Evolutionary conservation across 2,113 vertebrate species (phyloP).

Genomic region (Pholis gunnellus): DNA sequence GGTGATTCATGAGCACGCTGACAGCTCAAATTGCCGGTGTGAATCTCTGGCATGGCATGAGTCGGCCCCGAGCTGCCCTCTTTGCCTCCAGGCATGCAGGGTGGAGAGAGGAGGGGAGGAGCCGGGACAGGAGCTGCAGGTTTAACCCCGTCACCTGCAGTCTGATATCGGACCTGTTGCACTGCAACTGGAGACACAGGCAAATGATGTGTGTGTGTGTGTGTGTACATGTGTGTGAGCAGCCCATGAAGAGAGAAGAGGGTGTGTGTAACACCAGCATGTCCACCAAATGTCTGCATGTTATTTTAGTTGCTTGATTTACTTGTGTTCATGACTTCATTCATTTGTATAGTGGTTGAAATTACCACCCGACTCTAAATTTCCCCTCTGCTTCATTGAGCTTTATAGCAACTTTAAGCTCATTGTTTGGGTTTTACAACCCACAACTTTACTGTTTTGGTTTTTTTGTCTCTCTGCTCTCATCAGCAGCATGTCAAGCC

Average conservation of each 20-base stretch:
- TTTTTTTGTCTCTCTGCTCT: conserved; percentile 7
- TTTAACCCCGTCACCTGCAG: conserved; percentile 71
- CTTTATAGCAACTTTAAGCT: neutral
- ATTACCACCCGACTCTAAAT: neutral
- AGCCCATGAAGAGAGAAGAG: neutral
- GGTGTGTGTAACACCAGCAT: neutral
- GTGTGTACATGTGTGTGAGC: neutral
- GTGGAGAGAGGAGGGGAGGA: conserved; percentile 56
- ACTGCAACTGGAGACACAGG: conserved; percentile 24
- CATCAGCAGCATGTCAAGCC: neutral
- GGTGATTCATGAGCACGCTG: conserved; percentile 84
- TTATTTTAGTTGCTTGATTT: neutral
- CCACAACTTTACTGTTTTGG: neutral
- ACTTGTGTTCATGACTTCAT: neutral
- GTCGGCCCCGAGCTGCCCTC: conserved; percentile 62
- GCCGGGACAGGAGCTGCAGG: conserved; percentile 46
- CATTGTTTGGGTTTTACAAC: neutral
- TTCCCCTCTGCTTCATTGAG: neutral
- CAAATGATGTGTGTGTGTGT: neutral
- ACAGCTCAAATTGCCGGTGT: conserved; percentile 86
- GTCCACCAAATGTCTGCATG: neutral
- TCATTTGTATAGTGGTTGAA: neutral
- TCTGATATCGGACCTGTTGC: conserved; percentile 54
- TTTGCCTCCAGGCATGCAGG: conserved; percentile 60
- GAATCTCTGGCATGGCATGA: conserved; percentile 85